A percentile compares a stretch with the other conserved stretches of the same genome.
Evolutionary conservation across 2,113 vertebrate species (phyloP).

Genomic region (Poicephalus gulielmi): DNA sequence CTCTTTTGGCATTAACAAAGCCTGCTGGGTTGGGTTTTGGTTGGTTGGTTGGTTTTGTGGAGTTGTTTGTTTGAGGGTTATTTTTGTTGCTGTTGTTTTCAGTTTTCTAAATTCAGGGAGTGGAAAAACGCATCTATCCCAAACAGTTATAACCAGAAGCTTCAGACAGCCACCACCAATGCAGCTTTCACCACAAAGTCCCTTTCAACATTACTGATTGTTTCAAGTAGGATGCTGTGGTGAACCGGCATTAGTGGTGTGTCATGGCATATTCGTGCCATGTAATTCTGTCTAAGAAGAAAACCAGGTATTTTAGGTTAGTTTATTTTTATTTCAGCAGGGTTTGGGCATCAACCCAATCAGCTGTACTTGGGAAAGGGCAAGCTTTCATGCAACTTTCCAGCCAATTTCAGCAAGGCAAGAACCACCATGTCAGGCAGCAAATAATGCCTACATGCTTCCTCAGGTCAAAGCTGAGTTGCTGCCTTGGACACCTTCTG

Average conservation of each 20-base stretch:
- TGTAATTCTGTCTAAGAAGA: not conserved
- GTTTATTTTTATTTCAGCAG: not conserved
- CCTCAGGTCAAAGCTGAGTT: not conserved
- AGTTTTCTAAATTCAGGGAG: not conserved
- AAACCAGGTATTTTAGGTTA: not conserved
- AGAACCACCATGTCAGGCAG: not conserved
- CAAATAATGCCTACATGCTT: accelerated
- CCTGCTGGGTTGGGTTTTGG: not conserved
- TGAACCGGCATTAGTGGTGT: not conserved
- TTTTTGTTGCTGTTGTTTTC: not conserved
- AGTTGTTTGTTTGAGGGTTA: not conserved
- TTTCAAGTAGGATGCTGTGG: not conserved
- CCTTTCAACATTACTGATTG: not conserved
- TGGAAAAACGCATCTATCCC: not conserved
- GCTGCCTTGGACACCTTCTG: not conserved
- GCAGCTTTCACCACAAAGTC: not conserved
- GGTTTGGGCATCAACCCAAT: not conserved
- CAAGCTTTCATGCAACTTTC: not conserved
- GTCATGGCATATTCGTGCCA: not conserved
- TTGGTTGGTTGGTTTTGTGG: not conserved
- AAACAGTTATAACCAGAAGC: not conserved
- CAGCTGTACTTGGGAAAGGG: not conserved
- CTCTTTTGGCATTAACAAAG: not conserved
- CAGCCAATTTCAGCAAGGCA: not conserved
- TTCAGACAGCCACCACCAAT: not conserved